Conservation (phyloP, 2,113 vertebrate species). For the Microtus richardsoni region DNA sequence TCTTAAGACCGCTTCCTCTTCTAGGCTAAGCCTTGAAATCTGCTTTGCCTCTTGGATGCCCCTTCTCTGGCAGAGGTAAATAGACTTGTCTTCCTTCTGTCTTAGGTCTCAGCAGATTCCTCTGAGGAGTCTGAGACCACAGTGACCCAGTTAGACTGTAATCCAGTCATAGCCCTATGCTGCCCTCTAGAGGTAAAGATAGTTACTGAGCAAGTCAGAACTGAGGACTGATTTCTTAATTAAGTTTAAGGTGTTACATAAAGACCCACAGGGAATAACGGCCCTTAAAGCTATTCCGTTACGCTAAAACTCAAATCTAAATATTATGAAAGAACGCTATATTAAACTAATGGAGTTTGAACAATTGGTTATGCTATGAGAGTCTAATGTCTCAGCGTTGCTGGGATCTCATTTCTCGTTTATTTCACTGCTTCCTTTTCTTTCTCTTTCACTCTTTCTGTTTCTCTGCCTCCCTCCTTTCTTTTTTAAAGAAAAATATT, state of each 20-base stretch:
- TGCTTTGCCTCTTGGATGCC: background rate
- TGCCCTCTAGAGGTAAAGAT: conserved; percentile 63
- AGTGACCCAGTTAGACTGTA: background rate
- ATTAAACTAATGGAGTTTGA: background rate
- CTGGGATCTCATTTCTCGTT: background rate
- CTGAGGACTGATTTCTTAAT: background rate
- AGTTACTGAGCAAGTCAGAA: background rate
- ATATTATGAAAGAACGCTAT: background rate
- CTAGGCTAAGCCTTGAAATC: background rate
- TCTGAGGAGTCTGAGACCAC: background rate
- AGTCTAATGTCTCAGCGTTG: conserved; percentile 37
- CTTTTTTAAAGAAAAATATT: background rate
- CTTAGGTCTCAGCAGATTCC: conserved; percentile 29
- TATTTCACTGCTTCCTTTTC: background rate
- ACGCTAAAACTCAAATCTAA: background rate
- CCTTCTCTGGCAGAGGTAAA: conserved; percentile 25
- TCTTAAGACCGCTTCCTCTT: background rate
- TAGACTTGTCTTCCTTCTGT: conserved; percentile 47
- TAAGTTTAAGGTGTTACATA: background rate
- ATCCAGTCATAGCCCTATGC: conserved; percentile 10
- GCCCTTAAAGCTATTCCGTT: background rate
- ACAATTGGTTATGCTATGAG: background rate
- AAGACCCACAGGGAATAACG: background rate
- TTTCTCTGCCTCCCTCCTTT: background rate
- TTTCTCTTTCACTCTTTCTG: background rate